Evolutionary conservation across 2,888 invertebrate species (phyloP), one percentile per base, ranked within the genome.

Genomic region (Rhodophaea formosa): DNA sequence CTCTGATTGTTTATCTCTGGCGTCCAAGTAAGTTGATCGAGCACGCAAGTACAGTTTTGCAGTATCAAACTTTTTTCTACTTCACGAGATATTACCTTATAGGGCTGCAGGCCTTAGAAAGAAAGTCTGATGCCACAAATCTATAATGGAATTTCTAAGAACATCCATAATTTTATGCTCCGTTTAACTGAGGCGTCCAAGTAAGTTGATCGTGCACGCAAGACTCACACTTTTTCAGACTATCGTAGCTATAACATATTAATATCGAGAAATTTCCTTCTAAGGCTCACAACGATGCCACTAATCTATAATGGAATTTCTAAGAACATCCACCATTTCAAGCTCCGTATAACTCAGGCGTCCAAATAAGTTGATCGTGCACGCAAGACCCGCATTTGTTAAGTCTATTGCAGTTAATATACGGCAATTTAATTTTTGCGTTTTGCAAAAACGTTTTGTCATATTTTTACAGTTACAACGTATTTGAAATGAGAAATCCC

Each of bases 131-230:
- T n/a, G n/a, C n/a, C n/a, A n/a, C n/a, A n/a, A n/a, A n/a, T n/a
- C n/a, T n/a, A n/a, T n/a, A n/a, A n/a, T 44, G 14, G 5, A 6
- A 45, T 12, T 39, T 2, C 17, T 39, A 2, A 5, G 39, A 45
- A 15, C 30, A 46, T 56, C 56, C 23, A 47, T n/a, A 2, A 3
- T 35, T 39, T 10, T 23, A 8, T 29, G 10, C 2, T 14, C 23
- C 30, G 5, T 7, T 39, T 29, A 23, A n/a, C 14, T 12, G 29
- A 10, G 47, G 42, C 39, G 42, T 71, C 71, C 57, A 39, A 44
- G 66, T 49, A 23, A 69, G 69, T 77, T 72, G 77, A 78, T 74
- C 77, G 73, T 64, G 46, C 65, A 71, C 74, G 68, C 70, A 75
- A 69, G 76, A 67, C 72, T 68, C 39, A 58, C 64, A 66, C 67